Percentiles rank a stretch among this genome's conserved stretches.
phyloP scores from a whole-genome alignment of 2,113 vertebrate genomes.

The Lipotes vexillifer region DNA sequence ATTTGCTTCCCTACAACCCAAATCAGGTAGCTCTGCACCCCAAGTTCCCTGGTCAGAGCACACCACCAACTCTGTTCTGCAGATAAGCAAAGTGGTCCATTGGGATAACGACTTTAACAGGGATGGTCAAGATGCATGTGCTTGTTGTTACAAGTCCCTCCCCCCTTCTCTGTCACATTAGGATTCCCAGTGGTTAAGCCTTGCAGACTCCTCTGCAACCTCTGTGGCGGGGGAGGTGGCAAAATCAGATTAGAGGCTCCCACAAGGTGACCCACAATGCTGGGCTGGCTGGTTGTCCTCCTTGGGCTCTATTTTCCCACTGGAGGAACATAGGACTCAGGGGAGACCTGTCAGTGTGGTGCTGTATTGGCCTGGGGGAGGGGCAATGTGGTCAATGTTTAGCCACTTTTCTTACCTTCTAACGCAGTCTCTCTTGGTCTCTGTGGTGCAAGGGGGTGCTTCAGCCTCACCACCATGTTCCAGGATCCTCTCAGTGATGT shows the following conservation, averaged over 20 bases:
- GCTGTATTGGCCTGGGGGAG: background rate
- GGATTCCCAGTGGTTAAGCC: background rate
- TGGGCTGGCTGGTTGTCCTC: background rate
- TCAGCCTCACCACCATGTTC: background rate
- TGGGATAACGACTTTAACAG: background rate
- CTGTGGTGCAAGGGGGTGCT: background rate
- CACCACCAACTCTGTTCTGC: background rate
- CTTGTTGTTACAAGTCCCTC: background rate
- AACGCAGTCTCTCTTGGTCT: background rate
- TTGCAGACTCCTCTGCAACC: background rate
- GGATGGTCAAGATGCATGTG: too few relatives aligned
- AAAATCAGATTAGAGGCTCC: background rate
- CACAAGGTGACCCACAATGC: background rate
- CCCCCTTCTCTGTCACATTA: rapidly evolving
- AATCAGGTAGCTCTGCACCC: background rate
- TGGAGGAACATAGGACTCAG: background rate
- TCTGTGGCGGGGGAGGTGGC: rapidly evolving
- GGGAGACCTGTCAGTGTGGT: background rate
- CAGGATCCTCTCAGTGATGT: background rate
- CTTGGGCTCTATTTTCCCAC: background rate
- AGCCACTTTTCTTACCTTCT: background rate
- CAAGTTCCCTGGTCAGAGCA: background rate
- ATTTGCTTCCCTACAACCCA: background rate
- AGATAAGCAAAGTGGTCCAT: background rate
- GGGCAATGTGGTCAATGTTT: rapidly evolving